Evolutionary conservation across 2,888 invertebrate genomes (phyloP).

Genomic region (Papilio demoleus): DNA sequence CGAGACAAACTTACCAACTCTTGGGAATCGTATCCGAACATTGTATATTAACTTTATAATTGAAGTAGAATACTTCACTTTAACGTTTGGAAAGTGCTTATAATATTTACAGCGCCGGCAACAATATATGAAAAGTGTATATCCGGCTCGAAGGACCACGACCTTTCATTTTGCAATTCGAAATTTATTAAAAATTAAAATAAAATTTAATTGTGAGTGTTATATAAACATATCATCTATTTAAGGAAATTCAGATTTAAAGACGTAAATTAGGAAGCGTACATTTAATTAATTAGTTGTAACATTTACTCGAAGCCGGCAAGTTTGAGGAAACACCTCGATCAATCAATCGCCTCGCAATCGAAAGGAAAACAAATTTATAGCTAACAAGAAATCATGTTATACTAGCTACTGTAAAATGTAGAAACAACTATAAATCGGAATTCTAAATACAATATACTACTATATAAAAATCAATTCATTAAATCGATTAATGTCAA

Average conservation of each 20-base stretch:
- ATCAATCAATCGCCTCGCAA: slow-evolving; percentile 28
- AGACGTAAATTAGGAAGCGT: slow-evolving; percentile 17
- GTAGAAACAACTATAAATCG: not conserved
- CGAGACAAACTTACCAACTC: slow-evolving; percentile 19
- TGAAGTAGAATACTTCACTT: not conserved
- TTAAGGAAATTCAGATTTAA: slow-evolving; percentile 1
- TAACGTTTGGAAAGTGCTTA: too few relatives aligned
- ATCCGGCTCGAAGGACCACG: too few relatives aligned
- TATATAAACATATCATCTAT: too few relatives aligned
- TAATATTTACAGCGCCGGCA: too few relatives aligned
- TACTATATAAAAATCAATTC: too few relatives aligned
- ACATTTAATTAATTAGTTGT: slow-evolving; percentile 35
- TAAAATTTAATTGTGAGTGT: too few relatives aligned
- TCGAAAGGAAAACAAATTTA: slow-evolving; percentile 16
- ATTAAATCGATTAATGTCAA: too few relatives aligned
- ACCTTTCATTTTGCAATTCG: too few relatives aligned
- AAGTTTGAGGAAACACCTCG: slow-evolving; percentile 24
- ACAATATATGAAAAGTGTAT: too few relatives aligned
- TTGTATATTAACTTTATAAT: slow-evolving; percentile 15
- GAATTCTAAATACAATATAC: too few relatives aligned
- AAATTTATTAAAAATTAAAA: too few relatives aligned
- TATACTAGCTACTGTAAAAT: not conserved
- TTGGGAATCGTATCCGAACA: slow-evolving; percentile 5
- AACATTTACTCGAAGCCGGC: slow-evolving; percentile 27
- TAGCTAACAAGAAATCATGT: slow-evolving; percentile 5